Base-by-base conservation (phyloP, 2,797 vertebrate species). In the Eulemur mongoz region DNA sequence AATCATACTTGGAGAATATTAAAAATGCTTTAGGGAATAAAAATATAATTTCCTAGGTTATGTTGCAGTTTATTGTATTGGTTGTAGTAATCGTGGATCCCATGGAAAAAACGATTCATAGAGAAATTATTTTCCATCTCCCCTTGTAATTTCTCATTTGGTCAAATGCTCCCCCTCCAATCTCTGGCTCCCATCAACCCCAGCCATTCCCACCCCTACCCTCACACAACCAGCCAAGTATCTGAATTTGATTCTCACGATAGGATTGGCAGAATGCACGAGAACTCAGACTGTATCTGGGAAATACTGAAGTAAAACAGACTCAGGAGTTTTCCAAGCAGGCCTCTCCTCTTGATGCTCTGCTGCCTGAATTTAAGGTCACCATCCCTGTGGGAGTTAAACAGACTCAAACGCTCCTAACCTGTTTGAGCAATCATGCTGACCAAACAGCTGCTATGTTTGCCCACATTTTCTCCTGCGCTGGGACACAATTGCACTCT, bases 361-460 rank as follows among this genome's bases (percentile, higher is more conserved):
- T 85, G 12, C 6, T 67, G 32, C 30, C 70, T 89, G 32, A 89
- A 89, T 93, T 89, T 94, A 88, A 95, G 57, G 82, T 83, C 79
- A 80, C 27, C 48, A 30, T 80, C 52, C 80, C 73, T 52, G 57
- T 0, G 45, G 65, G 90, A 79, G 25, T 50, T 54, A 32, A 43
- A 86, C n/a, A 35, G 79, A 79, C 69, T 92, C n/a, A 11, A 48
- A 75, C 30, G 32, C 32, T 89, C 52, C 73, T 87, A 22, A 67
- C 14, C 57, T 96, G 83, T 96, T 81, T 97, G 94, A 91, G 57
- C 59, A 61, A 73, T 97, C 73, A 61, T 30, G 30, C n/a, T 78
- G 43, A 65, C 85, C 78, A 96, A 96, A 92, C 61, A 92, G 86
- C 27, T 2, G 5, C 38, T 76, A n/a, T 81, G 57, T 97, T 95